These are phyloP conservation scores for Apotomis turbidana DNA, from an alignment of 2,888 invertebrate genomes.

Conservation along the genomic window DNA sequence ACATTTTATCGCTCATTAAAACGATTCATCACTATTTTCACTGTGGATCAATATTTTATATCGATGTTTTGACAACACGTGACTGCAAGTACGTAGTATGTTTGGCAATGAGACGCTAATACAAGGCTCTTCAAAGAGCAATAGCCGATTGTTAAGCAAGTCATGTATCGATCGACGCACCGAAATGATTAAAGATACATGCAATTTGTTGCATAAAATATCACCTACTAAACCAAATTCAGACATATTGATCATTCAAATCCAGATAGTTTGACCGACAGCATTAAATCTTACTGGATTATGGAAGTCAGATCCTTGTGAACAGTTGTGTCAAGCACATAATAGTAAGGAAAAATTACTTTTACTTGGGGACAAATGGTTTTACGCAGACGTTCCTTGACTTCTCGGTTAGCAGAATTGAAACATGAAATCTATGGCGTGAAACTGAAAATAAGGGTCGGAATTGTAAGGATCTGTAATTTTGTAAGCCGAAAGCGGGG, in stretches of 20 bases:
- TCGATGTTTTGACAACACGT: slow-evolving; percentile 20
- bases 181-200: slow-evolving; percentile 13
- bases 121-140: slow-evolving; percentile 14
- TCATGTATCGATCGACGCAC: slow-evolving; percentile 14
- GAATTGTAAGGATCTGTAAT: slow-evolving; percentile 43
- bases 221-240: no score
- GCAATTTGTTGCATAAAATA: slow-evolving; percentile 16
- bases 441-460: slow-evolving; percentile 39
- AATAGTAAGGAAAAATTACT: slow-evolving; percentile 1
- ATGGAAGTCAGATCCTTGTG: slow-evolving; percentile 1
- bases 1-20: neutral
- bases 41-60: neutral
- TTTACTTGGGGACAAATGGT: slow-evolving; percentile 13
- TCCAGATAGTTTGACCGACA: slow-evolving; percentile 9
- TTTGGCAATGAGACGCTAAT: slow-evolving; percentile 19
- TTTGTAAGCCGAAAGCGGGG: slow-evolving; percentile 52
- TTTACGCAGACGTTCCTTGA: neutral
- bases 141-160: slow-evolving; percentile 27
- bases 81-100: slow-evolving; percentile 10
- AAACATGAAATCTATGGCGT: slow-evolving; percentile 39
- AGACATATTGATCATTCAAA: slow-evolving; percentile 1
- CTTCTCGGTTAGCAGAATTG: slow-evolving; percentile 21
- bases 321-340: slow-evolving; percentile 14
- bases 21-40: neutral
- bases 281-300: slow-evolving; percentile 13